These are phyloP conservation scores for Dipodomys stephensi DNA, from an alignment of 2,113 vertebrate genomes.

Conservation along the genomic window DNA sequence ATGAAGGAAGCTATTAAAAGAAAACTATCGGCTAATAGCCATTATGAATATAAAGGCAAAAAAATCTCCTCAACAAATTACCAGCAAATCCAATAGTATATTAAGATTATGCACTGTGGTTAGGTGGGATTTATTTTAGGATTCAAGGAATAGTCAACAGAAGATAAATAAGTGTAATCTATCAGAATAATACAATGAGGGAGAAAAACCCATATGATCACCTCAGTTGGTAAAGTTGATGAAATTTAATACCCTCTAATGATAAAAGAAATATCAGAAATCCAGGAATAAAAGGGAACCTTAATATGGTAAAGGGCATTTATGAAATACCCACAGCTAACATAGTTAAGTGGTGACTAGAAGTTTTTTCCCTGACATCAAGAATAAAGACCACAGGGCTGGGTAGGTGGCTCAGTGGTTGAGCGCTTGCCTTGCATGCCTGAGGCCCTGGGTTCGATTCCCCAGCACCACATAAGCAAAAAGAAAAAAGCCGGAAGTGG, in stretches of 20 bases:
- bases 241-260: not conserved
- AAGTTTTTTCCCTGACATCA: too few relatives aligned
- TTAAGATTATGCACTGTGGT: not conserved
- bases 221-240: not conserved
- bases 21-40: not conserved
- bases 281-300: not conserved
- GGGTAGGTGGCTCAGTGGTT: too few relatives aligned
- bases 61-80: not conserved
- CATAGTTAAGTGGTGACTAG: not conserved
- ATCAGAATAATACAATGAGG: not conserved
- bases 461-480: too few relatives aligned
- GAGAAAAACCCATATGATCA: not conserved
- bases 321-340: not conserved
- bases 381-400: too few relatives aligned
- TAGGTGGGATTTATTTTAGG: conserved; percentile 1
- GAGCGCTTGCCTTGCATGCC: too few relatives aligned
- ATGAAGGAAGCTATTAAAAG: not conserved
- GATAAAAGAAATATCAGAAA: not conserved
- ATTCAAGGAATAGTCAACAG: not conserved
- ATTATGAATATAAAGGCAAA: not conserved
- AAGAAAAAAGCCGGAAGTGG: too few relatives aligned
- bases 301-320: not conserved
- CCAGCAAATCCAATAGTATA: not conserved
- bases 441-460: too few relatives aligned
- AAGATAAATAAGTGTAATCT: not conserved